Evolutionary conservation across 2,888 invertebrate genomes (phyloP).

Genomic region (Aphelenchoides bicaudatus): DNA sequence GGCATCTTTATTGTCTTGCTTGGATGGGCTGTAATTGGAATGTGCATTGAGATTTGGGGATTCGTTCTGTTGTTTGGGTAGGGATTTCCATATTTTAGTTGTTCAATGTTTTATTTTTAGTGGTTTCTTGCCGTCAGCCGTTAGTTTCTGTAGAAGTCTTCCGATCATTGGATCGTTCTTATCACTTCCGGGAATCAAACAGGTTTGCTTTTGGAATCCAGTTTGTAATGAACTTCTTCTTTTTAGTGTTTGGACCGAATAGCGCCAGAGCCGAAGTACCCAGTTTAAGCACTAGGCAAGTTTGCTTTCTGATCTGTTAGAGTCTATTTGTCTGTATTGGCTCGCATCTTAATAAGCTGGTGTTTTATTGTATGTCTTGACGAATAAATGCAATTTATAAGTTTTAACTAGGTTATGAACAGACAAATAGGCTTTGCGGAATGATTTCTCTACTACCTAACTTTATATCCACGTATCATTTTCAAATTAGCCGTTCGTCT

Average conservation of each 20-base stretch:
- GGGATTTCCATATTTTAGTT: slow-evolving; percentile 35
- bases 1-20: slow-evolving; percentile 86
- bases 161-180: slow-evolving; percentile 84
- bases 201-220: slow-evolving; percentile 65
- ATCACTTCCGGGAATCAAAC: slow-evolving; percentile 82
- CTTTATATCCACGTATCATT: no score
- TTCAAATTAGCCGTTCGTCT: no score
- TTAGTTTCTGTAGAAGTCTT: slow-evolving; percentile 87
- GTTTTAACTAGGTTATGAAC: no score
- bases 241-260: slow-evolving; percentile 55
- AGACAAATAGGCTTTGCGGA: no score
- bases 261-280: slow-evolving; percentile 58
- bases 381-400: not conserved
- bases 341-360: no score
- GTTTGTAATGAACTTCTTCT: slow-evolving; percentile 16
- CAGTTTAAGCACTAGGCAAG: slow-evolving; percentile 38
- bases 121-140: slow-evolving; percentile 91
- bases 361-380: slow-evolving; percentile 10
- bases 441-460: no score
- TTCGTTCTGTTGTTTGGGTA: slow-evolving; percentile 73
- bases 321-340: no score
- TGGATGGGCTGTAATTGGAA: slow-evolving; percentile 93
- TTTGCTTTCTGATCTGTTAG: slow-evolving; percentile 4
- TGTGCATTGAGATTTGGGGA: slow-evolving; percentile 92
- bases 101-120: slow-evolving; percentile 67